These are phyloP conservation scores for Oriolus oriolus DNA, from an alignment of 2,113 vertebrate species.

Conservation along the genomic window DNA sequence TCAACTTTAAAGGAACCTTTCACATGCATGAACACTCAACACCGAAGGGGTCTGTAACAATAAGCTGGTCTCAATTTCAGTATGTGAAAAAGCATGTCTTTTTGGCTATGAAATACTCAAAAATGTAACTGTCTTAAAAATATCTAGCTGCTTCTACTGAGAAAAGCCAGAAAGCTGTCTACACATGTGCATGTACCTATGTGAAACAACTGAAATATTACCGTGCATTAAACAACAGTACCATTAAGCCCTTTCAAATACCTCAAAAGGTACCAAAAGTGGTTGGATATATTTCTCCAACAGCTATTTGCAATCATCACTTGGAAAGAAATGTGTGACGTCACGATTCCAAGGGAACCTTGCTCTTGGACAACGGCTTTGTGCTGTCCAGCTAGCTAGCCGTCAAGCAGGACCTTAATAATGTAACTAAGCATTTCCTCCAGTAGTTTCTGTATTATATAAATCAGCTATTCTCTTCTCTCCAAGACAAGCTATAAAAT, in stretches of 20 bases:
- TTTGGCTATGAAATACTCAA: slow-evolving; percentile 1
- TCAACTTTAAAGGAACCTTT: not conserved
- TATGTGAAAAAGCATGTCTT: not conserved
- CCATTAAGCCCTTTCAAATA: slow-evolving; percentile 30
- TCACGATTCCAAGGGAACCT: not conserved
- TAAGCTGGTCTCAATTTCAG: not conserved
- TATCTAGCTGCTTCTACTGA: not conserved
- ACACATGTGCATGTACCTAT: not conserved
- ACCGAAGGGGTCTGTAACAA: not conserved
- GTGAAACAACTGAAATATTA: not conserved
- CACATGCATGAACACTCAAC: not conserved
- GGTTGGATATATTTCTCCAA: slow-evolving; percentile 42
- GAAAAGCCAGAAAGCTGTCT: not conserved
- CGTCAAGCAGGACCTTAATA: slow-evolving; percentile 3
- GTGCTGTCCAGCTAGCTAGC: not conserved
- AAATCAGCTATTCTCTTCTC: not conserved
- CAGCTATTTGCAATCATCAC: slow-evolving; percentile 39
- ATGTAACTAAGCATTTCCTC: not conserved
- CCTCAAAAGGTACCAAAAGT: not conserved
- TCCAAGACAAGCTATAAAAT: not conserved
- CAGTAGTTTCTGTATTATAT: not conserved
- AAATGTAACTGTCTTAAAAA: slow-evolving; percentile 10
- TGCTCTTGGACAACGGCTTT: not conserved
- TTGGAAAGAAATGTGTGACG: slow-evolving; percentile 20
- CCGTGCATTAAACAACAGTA: not conserved